phyloP scores from a whole-genome alignment of 2,888 invertebrate species.

The Tillus elongatus region DNA sequence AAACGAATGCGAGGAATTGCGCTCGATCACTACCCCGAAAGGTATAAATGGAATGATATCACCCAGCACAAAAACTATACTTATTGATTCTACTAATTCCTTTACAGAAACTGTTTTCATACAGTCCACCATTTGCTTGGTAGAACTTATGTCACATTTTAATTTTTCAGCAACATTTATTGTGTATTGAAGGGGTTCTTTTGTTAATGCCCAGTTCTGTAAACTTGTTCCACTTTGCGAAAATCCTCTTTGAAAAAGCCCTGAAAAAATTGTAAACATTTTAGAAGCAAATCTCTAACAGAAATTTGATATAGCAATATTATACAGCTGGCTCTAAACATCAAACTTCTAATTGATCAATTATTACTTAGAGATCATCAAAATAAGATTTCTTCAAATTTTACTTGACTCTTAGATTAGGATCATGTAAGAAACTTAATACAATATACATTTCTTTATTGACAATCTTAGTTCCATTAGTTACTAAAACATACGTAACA shows the following conservation, averaged over 20 bases:
- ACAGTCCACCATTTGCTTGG: constrained; percentile 53
- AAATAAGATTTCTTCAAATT: too few species aligned
- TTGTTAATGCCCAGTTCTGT: constrained; percentile 46
- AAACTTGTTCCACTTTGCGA: constrained; percentile 63
- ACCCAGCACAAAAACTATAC: constrained; percentile 46
- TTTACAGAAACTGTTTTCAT: constrained; percentile 49
- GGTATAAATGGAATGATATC: constrained; percentile 41
- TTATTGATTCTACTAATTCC: constrained; percentile 47
- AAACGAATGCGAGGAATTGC: constrained; percentile 49
- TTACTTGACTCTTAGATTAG: too few species aligned
- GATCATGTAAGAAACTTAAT: too few species aligned
- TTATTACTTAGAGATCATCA: too few species aligned
- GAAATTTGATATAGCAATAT: too few species aligned
- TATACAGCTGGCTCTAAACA: too few species aligned
- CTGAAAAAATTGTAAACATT: too few species aligned
- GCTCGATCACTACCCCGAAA: constrained; percentile 34
- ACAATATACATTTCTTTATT: too few species aligned
- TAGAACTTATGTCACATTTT: constrained; percentile 51
- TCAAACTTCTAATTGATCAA: too few species aligned
- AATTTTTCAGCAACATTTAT: constrained; percentile 49
- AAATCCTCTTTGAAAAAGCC: constrained; percentile 51
- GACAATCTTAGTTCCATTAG: too few species aligned
- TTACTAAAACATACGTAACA: too few species aligned
- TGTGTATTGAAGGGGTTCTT: constrained; percentile 51
- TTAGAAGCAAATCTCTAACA: too few species aligned